These are phyloP conservation scores for Epinephelus cyanopodus DNA, from an alignment of 2,113 vertebrate species.

Conservation along the genomic window DNA sequence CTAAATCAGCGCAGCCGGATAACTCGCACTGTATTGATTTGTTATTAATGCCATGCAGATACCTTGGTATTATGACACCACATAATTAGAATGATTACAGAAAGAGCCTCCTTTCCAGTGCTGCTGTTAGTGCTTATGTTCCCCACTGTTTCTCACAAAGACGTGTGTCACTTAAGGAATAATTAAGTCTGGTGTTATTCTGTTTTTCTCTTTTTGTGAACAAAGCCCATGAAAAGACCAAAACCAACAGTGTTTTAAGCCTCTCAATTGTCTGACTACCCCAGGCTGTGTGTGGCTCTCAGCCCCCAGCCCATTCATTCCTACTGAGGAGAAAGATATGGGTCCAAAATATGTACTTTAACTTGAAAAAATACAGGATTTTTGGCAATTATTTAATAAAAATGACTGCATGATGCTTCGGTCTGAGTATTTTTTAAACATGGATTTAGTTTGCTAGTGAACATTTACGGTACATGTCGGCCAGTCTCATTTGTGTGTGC, in stretches of 20 bases:
- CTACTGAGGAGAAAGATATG: not conserved
- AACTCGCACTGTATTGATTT: slow-evolving; percentile 18
- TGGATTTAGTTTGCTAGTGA: not conserved
- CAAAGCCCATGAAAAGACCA: not conserved
- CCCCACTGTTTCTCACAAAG: not conserved
- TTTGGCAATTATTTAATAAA: not conserved
- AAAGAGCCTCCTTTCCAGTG: not conserved
- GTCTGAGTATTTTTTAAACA: not conserved
- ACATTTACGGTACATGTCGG: not conserved
- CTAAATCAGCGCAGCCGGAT: slow-evolving; percentile 9
- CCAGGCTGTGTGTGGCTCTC: not conserved
- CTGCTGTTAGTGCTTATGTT: not conserved
- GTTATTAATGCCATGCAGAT: not conserved
- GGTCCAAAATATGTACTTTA: not conserved
- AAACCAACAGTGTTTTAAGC: not conserved
- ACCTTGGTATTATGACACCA: slow-evolving; percentile 13
- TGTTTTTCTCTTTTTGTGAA: not conserved
- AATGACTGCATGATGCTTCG: not conserved
- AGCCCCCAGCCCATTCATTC: not conserved
- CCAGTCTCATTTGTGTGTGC: not conserved
- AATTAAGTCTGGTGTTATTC: not conserved
- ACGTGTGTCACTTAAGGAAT: not conserved
- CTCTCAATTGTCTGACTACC: not conserved
- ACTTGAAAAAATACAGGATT: not conserved
- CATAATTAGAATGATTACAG: slow-evolving; percentile 21